Evolutionary conservation across 2,113 vertebrate species (phyloP).

Genomic region (Carollia perspicillata): DNA sequence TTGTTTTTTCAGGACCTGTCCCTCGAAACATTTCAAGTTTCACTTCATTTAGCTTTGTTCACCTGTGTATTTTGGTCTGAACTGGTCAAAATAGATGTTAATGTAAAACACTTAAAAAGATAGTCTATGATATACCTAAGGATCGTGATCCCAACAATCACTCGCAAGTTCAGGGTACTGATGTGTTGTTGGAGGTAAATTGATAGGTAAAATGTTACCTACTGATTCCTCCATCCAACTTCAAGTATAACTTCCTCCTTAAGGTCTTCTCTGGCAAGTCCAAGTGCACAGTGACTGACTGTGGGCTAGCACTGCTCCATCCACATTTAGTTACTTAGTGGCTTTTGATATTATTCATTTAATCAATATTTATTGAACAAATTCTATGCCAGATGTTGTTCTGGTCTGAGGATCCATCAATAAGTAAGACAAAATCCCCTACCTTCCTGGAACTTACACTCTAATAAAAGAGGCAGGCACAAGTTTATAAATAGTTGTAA

Average conservation of each 20-base stretch:
- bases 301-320: neutral
- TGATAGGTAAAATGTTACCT: neutral
- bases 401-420: neutral
- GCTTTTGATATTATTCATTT: neutral
- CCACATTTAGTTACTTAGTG: neutral
- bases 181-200: neutral
- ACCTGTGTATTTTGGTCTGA: neutral
- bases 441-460: neutral
- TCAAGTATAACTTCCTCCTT: neutral
- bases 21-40: neutral
- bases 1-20: conserved; percentile 10
- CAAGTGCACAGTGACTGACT: neutral
- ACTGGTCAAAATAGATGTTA: neutral
- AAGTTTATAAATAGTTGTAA: neutral
- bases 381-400: neutral
- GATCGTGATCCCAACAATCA: neutral
- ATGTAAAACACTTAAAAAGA: neutral
- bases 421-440: neutral
- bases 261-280: neutral
- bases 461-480: neutral
- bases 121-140: neutral
- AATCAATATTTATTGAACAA: neutral
- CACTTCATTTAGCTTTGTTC: conserved; percentile 2
- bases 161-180: neutral
- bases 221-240: neutral